Evolutionary conservation across 2,888 invertebrate genomes (phyloP), one percentile per base, ranked within the genome.

Genomic region (Netelia virgata): DNA sequence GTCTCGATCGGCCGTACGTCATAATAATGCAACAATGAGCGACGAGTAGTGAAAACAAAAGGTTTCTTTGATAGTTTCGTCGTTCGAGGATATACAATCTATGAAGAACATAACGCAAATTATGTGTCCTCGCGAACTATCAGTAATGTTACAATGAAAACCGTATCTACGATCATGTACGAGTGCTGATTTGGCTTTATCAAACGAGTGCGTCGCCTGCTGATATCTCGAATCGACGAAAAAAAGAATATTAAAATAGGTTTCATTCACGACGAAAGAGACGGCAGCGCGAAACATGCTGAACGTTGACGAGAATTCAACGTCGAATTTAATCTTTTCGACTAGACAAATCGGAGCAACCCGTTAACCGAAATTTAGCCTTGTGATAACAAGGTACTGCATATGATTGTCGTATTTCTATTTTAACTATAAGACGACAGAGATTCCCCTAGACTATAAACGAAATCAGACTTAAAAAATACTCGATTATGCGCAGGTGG

Each of bases 1-100:
- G 55, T 79, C 68, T 18, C 41, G 80, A 72, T 75, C 59, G 77
- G 66, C 64, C 72, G 83, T 85, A 88, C 87, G 87, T 88, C 88
- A 88, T 86, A 89, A 90, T 86, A 87, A 76, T 83, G 78, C 82
- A 81, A 85, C 83, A 87, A 89, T 88, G 86, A 89, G 74, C 64
- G 66, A 86, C 78, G 81, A 86, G 85, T 84, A 64, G 72, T 79
- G 73, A 69, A 36, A 53, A 64, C 16, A 72, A 55, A 18, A 41
- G 18, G 1, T 23, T 41, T 50, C 23, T 57, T 10, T 20, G 1
- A 57, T 57, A 57, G 16, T 57, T 18, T 57, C 57, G 20, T 57
- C 18, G 18, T n/a, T 57, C 57, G 57, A 57, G 57, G 10, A 57
- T 57, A 57, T 10, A 2, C 18, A 9, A 20, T 18, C 10, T 16